Evolutionary conservation across 2,113 vertebrate species (phyloP).

Genomic region (Oxyura jamaicensis): DNA sequence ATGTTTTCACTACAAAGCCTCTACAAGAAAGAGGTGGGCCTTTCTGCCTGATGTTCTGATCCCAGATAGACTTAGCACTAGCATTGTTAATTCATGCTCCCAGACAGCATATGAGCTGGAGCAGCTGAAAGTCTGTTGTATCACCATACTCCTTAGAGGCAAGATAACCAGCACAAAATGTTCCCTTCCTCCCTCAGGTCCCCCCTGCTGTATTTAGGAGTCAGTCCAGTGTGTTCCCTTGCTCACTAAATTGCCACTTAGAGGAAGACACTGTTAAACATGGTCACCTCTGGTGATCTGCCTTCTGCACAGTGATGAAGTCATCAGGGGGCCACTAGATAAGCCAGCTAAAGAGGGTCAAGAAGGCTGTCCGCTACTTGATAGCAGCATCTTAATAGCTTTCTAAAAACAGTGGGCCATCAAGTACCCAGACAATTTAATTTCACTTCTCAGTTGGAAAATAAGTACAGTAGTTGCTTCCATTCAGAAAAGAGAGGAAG

Average conservation of each 20-base stretch:
- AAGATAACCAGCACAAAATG: background rate
- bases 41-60: background rate
- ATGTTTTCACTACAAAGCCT: background rate
- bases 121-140: background rate
- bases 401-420: constrained; percentile 69
- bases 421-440: constrained; percentile 69
- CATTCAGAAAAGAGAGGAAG: constrained; percentile 49
- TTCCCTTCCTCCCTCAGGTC: background rate
- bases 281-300: background rate
- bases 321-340: constrained; percentile 2
- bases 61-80: background rate
- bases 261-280: background rate
- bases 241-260: constrained; percentile 36
- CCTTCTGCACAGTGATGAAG: constrained; percentile 29
- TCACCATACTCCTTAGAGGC: background rate
- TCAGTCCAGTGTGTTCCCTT: background rate
- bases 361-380: constrained; percentile 48
- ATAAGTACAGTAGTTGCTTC: constrained; percentile 51
- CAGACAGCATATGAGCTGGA: background rate
- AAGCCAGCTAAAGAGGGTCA: constrained; percentile 68
- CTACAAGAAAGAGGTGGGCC: background rate
- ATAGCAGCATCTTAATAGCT: constrained; percentile 58
- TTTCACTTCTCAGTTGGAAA: constrained; percentile 70
- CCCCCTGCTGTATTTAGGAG: rapidly evolving
- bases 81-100: background rate